Percentiles rank a stretch among this genome's conserved stretches.
phyloP scores from a whole-genome alignment of 2,113 vertebrate species.

The Puffinus mauretanicus region DNA sequence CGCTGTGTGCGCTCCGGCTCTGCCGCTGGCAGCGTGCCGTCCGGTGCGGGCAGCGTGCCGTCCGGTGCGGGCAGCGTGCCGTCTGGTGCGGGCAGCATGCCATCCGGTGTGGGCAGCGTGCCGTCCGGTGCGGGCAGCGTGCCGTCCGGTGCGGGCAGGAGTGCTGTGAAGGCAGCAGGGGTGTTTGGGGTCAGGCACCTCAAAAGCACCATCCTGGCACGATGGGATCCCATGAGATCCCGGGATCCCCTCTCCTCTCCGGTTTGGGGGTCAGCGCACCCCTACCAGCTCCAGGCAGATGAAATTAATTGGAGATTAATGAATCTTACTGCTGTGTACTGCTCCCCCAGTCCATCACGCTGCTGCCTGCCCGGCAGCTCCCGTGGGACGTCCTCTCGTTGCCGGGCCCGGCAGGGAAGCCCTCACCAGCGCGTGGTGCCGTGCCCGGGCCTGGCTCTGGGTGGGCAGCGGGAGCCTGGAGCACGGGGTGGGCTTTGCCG shows the following conservation, averaged over 20 bases:
- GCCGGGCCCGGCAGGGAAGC: background rate
- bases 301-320: background rate
- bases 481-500: background rate
- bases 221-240: background rate
- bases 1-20: background rate
- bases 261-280: background rate
- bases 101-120: too few relatives aligned
- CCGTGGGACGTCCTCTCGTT: too few relatives aligned
- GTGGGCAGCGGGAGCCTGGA: background rate
- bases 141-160: background rate
- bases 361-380: background rate
- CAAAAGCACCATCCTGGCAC: background rate
- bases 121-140: background rate
- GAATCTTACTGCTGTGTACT: background rate
- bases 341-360: background rate
- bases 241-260: background rate
- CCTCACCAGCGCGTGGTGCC: background rate
- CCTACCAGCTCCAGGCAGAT: background rate
- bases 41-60: background rate
- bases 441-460: background rate
- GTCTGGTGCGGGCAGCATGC: too few relatives aligned
- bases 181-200: background rate
- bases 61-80: too few relatives aligned
- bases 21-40: background rate
- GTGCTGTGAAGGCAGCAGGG: background rate